Base-by-base conservation (phyloP, 2,113 vertebrate species). In the Scortum barcoo region DNA sequence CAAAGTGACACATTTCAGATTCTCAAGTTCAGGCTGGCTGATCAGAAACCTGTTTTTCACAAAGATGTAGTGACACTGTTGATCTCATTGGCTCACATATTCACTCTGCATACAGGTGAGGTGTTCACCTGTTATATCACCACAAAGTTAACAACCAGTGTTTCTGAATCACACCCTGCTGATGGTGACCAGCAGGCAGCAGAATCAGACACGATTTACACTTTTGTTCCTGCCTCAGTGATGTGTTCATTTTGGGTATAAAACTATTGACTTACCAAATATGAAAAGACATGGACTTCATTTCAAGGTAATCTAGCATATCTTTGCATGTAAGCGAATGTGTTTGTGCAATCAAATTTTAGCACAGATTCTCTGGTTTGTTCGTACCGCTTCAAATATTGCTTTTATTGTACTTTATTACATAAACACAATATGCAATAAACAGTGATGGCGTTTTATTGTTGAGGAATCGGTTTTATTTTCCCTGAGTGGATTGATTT, bases 371-470 rank as follows among this genome's bases (percentile, higher is more conserved):
- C 22, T 24, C 3, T 44, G 12, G 44, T 33, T 71, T 10, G 42
- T 44, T 79, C 33, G 19, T 2, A 2, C 30, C 33, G 2, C 28
- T 22, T 33, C 51, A 67, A 44, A 67, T 13, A 6, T 36, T 13
- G 26, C 5, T 38, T 68, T 36, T 26, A 48, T 58, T 24, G 11
- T 20, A 5, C 5, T n/a, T 10, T 75, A 48, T 12, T 44, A 12
- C 38, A 24, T 48, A 30, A 69, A 38, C 14, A 50, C 44, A 76
- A 56, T 46, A 67, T 62, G 44, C n/a, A 71, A 12, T 22, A 19
- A 71, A 72, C 38, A 42, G 36, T 5, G 46, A 14, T 33, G 20
- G 20, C 24, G 50, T 54, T n/a, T 54, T 17, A 1, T 14, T 56
- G 48, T 7, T n/a, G 20, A 58, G 17, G 20, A 56, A 57, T 54